Evolutionary conservation across 2,888 invertebrate species (phyloP).

Genomic region (Pterobdella sp.): DNA sequence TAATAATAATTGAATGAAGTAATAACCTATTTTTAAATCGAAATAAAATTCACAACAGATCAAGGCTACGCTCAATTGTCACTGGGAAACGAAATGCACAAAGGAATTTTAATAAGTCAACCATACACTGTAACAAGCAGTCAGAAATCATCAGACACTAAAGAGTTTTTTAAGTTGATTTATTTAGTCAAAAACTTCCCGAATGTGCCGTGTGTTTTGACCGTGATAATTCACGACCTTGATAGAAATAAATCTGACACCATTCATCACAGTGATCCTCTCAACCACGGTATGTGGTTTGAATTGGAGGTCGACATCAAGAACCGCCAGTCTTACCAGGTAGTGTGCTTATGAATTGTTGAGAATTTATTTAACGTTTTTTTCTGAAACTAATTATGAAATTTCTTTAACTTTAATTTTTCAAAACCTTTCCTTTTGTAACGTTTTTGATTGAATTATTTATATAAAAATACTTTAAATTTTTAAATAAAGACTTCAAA

Average conservation of each 20-base stretch:
- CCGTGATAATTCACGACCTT: neutral
- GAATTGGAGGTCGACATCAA: neutral
- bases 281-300: neutral
- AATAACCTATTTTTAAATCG: too few relatives aligned
- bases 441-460: too few relatives aligned
- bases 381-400: neutral
- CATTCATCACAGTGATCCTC: neutral
- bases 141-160: neutral
- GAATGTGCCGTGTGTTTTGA: neutral
- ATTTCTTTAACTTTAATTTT: neutral
- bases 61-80: constrained; percentile 1
- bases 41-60: neutral
- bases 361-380: neutral
- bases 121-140: neutral
- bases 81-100: neutral
- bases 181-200: neutral
- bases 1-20: too few relatives aligned
- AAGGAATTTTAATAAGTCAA: neutral
- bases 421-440: too few relatives aligned
- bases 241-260: neutral
- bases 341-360: neutral
- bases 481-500: too few relatives aligned
- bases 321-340: neutral
- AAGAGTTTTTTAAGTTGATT: neutral
- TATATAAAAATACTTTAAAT: too few relatives aligned